Evolutionary conservation across 2,797 vertebrate genomes (phyloP), one percentile per base, ranked within the genome.

Genomic region (Tapirus indicus): DNA sequence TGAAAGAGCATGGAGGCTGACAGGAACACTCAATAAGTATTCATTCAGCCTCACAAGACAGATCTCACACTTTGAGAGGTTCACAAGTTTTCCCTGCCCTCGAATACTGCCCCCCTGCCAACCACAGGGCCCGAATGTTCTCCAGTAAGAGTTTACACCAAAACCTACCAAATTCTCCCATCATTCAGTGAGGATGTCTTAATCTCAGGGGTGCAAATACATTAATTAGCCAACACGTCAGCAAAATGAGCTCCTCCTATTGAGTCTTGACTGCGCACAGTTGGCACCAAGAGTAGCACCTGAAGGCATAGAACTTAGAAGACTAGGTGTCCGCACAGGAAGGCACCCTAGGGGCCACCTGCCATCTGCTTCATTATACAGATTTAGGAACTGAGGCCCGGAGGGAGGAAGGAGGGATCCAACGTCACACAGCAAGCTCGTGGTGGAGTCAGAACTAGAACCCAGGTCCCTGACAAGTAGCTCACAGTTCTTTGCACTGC

Each of bases 121-220:
- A 25, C 14, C 16, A 75, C 44, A n/a, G 35, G 25, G 23, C 17
- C 71, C 92, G 88, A 74, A n/a, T 54, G 91, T 60, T 80, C 35
- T 64, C 35, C 60, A 35, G 12, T 35, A 13, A 86, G 91, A 58
- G 12, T 78, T 23, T 78, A 75, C 41, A 58, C 38, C 16, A 68
- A 35, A 71, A 56, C 27, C 20, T 29, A 56, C 21, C 32, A 9
- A n/a, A 16, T 49, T 47, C 58, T 87, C 29, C 86, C 4, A 16
- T 25, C n/a, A 4, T 25, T 5, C 1, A 18, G 7, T 29, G 27
- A 47, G 4, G 18, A 1, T 25, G 11, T 35, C 20, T 2, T 27
- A 18, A 9, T 62, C 54, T 58, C 72, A 69, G n/a, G 54, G 54
- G 21, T 29, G 21, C 64, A 17, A 47, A 32, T 8, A 38, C 56